phyloP scores from a whole-genome alignment of 2,888 invertebrate species.

The Lasioglossum malachurum region DNA sequence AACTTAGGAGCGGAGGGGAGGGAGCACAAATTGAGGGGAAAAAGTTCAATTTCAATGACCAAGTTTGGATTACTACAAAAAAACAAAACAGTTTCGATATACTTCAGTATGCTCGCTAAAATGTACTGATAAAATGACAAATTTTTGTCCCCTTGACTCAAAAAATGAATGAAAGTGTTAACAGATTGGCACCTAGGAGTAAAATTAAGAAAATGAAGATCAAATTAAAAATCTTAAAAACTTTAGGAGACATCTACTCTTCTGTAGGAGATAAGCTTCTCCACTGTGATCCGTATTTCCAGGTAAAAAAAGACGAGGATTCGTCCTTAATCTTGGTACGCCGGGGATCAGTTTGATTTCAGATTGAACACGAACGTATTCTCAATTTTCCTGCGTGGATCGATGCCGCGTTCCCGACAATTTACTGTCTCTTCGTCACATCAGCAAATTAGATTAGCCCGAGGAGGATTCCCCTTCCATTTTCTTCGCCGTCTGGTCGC shows the following conservation, averaged over 20 bases:
- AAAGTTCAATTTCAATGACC: too few relatives aligned
- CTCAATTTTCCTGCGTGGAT: constrained; percentile 45
- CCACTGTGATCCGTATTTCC: constrained; percentile 25
- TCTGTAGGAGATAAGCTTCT: constrained; percentile 19
- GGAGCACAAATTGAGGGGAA: too few relatives aligned
- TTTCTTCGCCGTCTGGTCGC: background rate
- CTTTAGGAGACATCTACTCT: constrained; percentile 32
- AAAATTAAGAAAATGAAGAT: too few relatives aligned
- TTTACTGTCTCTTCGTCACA: constrained; percentile 55
- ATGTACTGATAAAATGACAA: too few relatives aligned
- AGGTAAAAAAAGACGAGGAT: background rate
- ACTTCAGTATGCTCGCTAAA: too few relatives aligned
- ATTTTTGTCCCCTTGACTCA: too few relatives aligned
- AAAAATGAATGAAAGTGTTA: too few relatives aligned
- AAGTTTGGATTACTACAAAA: too few relatives aligned
- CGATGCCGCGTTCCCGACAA: constrained; percentile 33
- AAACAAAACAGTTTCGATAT: too few relatives aligned
- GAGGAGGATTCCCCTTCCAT: background rate
- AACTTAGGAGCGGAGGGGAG: too few relatives aligned
- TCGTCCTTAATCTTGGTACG: constrained; percentile 42
- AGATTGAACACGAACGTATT: constrained; percentile 48
- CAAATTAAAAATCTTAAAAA: too few relatives aligned
- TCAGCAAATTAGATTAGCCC: constrained; percentile 57
- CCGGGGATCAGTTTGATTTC: constrained; percentile 37
- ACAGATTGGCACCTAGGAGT: background rate